These are phyloP conservation scores for Ceratoteleas bidentatus DNA, from an alignment of 1,140 invertebrate genomes.

Conservation along the genomic window DNA sequence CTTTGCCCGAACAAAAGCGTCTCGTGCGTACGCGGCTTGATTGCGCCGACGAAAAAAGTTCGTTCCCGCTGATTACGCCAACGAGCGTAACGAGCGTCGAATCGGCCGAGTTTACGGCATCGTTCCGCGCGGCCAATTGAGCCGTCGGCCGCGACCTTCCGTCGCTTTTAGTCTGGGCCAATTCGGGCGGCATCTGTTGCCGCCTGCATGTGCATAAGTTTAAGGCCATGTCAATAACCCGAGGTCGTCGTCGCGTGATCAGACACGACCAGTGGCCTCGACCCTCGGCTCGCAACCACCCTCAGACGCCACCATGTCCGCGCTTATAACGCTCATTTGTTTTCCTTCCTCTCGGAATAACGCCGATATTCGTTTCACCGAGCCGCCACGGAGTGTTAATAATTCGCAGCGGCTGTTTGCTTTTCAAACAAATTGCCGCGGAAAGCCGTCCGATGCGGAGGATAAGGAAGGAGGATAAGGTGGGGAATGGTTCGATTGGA, in stretches of 20 bases:
- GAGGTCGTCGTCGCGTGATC: slow-evolving; percentile 74
- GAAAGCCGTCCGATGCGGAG: too few species aligned
- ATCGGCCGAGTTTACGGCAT: slow-evolving; percentile 46
- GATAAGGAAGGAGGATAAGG: too few species aligned
- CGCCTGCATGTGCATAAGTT: slow-evolving; percentile 52
- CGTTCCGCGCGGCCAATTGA: slow-evolving; percentile 49
- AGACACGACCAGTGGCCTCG: slow-evolving; percentile 68
- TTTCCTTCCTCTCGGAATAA: slow-evolving; percentile 45
- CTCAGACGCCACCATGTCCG: slow-evolving; percentile 59
- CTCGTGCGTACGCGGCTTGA: slow-evolving; percentile 2
- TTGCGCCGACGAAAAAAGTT: slow-evolving; percentile 23
- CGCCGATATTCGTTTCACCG: slow-evolving; percentile 27
- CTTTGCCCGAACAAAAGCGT: too few species aligned
- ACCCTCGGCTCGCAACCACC: slow-evolving; percentile 65
- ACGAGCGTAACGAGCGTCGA: slow-evolving; percentile 49
- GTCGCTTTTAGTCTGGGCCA: slow-evolving; percentile 56
- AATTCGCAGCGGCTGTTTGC: background rate
- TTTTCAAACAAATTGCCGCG: too few species aligned
- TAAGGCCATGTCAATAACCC: slow-evolving; percentile 75
- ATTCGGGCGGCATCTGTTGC: slow-evolving; percentile 57
- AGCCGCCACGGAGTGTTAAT: slow-evolving; percentile 18
- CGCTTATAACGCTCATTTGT: slow-evolving; percentile 49
- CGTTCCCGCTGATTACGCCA: slow-evolving; percentile 44
- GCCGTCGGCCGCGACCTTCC: slow-evolving; percentile 38
- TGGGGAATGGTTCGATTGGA: too few species aligned